These are phyloP conservation scores for Slavum lentiscoides DNA, from an alignment of 2,888 invertebrate species.

Conservation along the genomic window DNA sequence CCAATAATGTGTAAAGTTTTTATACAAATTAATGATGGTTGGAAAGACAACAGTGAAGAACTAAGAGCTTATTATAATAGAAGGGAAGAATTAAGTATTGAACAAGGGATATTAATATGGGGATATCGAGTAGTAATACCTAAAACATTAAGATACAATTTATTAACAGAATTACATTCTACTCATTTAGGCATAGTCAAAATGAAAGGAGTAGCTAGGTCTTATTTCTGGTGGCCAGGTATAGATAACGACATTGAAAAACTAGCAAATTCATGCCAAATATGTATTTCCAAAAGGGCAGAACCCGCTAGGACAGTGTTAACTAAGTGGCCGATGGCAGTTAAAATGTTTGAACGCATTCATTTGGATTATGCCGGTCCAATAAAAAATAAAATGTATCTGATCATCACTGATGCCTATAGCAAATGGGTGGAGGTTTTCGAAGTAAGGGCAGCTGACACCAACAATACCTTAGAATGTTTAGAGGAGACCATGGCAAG, in stretches of 20 bases:
- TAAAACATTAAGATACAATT: constrained; percentile 11
- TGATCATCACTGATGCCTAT: constrained; percentile 25
- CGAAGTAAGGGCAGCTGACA: neutral
- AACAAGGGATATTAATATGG: constrained; percentile 50
- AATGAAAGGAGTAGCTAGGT: constrained; percentile 57
- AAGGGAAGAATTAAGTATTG: neutral
- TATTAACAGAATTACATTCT: constrained; percentile 57
- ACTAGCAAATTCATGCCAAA: constrained; percentile 55
- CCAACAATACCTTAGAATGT: neutral
- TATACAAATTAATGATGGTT: constrained; percentile 26
- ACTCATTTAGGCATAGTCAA: constrained; percentile 57
- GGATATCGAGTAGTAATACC: constrained; percentile 55
- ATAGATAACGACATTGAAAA: constrained; percentile 57
- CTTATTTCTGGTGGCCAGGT: constrained; percentile 57
- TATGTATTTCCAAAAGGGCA: constrained; percentile 53
- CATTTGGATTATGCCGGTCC: neutral
- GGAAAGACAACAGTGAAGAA: constrained; percentile 29
- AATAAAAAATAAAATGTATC: constrained; percentile 33
- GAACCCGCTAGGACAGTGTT: neutral
- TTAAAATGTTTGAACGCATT: no score
- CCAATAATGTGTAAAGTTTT: constrained; percentile 8
- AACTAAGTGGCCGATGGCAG: neutral
- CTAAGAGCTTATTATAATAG: neutral
- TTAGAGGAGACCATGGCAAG: neutral
- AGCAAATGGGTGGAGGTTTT: constrained; percentile 29